These are phyloP conservation scores for Eudorcas thomsonii DNA, from an alignment of 2,113 vertebrate species.

Conservation along the genomic window DNA sequence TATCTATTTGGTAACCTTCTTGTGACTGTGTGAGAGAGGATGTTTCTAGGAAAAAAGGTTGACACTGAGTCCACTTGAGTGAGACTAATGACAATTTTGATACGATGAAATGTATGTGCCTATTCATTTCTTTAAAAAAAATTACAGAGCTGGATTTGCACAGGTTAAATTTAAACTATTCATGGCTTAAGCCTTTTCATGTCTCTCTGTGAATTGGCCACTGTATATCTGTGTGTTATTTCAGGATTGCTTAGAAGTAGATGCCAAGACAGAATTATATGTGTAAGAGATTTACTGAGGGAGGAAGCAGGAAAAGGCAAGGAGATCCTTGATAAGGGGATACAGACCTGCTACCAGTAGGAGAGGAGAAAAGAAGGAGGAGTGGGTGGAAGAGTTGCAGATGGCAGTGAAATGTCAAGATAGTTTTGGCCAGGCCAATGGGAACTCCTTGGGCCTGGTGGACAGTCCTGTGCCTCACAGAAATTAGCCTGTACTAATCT, in stretches of 20 bases:
- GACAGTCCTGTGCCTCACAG: neutral
- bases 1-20: neutral
- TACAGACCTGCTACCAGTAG: neutral
- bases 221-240: neutral
- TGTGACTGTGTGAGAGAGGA: neutral
- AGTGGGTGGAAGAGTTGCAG: neutral
- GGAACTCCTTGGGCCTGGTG: neutral
- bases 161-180: neutral
- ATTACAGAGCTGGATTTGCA: neutral
- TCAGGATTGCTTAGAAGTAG: neutral
- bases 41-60: neutral
- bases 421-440: neutral
- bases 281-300: neutral
- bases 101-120: neutral
- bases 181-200: neutral
- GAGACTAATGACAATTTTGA: conserved; percentile 23
- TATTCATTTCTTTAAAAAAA: neutral
- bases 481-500: neutral
- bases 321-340: neutral
- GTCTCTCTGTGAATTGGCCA: neutral
- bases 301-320: neutral
- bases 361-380: neutral
- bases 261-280: neutral
- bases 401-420: neutral
- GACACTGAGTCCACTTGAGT: neutral